Conservation (phyloP, 1,140 invertebrate species). For the Drosophila sulfurigaster region DNA sequence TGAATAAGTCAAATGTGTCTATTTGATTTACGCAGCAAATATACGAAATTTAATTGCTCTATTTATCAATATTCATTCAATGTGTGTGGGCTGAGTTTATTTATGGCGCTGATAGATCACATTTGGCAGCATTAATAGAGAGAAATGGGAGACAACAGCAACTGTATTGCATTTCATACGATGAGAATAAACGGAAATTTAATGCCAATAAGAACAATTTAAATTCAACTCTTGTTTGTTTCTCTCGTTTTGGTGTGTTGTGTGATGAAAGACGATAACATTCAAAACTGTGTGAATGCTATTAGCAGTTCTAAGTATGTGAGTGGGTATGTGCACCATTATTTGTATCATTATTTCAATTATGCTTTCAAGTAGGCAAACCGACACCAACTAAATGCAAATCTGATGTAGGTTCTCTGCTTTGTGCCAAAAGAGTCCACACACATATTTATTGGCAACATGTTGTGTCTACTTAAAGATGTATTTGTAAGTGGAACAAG, state of each 20-base stretch:
- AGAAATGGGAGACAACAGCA: slow-evolving; percentile 16
- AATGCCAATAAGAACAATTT: slow-evolving; percentile 58
- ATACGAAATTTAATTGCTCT: neutral
- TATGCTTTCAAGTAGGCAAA: slow-evolving; percentile 52
- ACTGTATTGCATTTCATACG: slow-evolving; percentile 17
- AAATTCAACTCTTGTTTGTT: slow-evolving; percentile 20
- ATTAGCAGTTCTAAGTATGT: slow-evolving; percentile 23
- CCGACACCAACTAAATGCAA: slow-evolving; percentile 39
- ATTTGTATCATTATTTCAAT: slow-evolving; percentile 74
- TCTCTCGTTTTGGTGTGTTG: neutral
- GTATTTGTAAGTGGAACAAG: neutral
- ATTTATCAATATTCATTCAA: neutral
- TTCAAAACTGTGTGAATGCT: slow-evolving; percentile 11
- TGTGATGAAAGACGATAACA: slow-evolving; percentile 26
- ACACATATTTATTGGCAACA: neutral
- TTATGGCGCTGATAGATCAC: slow-evolving; percentile 11
- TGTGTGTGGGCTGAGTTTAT: slow-evolving; percentile 1
- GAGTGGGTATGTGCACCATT: slow-evolving; percentile 33
- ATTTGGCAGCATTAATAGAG: slow-evolving; percentile 9
- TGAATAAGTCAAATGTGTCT: neutral
- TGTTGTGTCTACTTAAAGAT: slow-evolving; percentile 4
- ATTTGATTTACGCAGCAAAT: neutral
- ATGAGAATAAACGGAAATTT: slow-evolving; percentile 33
- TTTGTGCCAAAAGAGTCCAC: slow-evolving; percentile 2
- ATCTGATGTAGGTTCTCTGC: slow-evolving; percentile 6